A percentile compares a stretch with the other conserved stretches of the same genome.
phyloP scores from a whole-genome alignment of 2,797 vertebrate genomes.

The Prionace glauca region DNA sequence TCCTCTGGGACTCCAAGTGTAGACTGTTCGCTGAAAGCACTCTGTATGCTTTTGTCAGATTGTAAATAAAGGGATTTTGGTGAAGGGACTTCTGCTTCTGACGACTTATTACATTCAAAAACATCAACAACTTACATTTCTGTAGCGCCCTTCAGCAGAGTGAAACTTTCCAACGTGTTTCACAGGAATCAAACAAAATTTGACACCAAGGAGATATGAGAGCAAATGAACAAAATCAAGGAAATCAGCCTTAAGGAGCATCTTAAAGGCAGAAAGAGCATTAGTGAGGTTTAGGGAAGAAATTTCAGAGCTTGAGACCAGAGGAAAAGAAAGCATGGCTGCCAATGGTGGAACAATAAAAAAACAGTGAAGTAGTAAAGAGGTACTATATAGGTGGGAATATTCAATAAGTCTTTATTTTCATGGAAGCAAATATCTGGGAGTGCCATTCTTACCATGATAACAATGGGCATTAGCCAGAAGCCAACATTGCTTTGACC shows the following conservation, averaged over 20 bases:
- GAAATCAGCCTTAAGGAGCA: not conserved
- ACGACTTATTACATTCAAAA: not conserved
- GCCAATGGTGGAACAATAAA: not conserved
- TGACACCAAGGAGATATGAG: not conserved
- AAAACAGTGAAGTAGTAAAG: not conserved
- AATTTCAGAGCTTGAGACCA: not conserved
- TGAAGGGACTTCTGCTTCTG: too few relatives aligned
- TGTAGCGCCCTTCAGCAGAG: not conserved
- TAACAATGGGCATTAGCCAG: not conserved
- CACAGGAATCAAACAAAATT: not conserved
- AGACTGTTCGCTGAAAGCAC: too few relatives aligned
- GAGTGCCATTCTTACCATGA: not conserved
- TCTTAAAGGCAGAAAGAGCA: not conserved
- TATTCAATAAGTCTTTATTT: not conserved
- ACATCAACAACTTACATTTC: not conserved
- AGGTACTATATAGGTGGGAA: not conserved
- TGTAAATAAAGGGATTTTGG: too few relatives aligned
- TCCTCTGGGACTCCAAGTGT: too few relatives aligned
- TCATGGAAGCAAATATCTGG: not conserved
- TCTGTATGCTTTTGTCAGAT: too few relatives aligned
- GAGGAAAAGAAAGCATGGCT: not conserved
- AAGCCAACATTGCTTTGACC: not conserved
- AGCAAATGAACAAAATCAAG: not conserved
- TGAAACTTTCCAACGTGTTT: not conserved
- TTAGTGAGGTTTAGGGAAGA: not conserved